phyloP scores from a whole-genome alignment of 2,113 vertebrate genomes.

The Lucifuga dentata region DNA sequence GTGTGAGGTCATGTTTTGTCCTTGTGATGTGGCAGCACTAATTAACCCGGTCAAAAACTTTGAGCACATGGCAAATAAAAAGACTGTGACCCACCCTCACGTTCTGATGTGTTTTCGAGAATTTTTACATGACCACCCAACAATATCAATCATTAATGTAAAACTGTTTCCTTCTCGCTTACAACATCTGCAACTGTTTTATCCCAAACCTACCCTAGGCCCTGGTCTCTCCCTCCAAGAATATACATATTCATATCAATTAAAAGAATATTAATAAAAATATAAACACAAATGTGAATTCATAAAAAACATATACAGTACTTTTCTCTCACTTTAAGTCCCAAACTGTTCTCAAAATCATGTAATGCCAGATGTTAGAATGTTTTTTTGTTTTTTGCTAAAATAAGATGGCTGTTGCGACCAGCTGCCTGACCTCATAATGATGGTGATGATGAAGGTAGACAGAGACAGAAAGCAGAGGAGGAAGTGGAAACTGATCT shows the following conservation, averaged over 20 bases:
- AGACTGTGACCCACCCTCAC: no score
- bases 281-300: conserved; percentile 55
- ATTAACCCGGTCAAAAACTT: conserved; percentile 27
- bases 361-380: conserved; percentile 59
- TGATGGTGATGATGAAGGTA: conserved; percentile 5
- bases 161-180: background rate
- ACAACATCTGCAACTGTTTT: background rate
- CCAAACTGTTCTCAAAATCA: conserved; percentile 49
- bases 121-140: background rate
- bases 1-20: conserved; percentile 7
- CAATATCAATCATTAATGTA: background rate
- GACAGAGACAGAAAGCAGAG: conserved; percentile 9
- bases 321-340: conserved; percentile 41
- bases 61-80: conserved; percentile 5
- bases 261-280: conserved; percentile 62
- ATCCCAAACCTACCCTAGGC: conserved; percentile 36
- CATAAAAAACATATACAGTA: conserved; percentile 66
- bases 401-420: conserved; percentile 7
- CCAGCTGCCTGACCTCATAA: conserved; percentile 14
- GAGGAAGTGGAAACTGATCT: conserved; percentile 3
- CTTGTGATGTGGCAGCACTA: conserved; percentile 24
- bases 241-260: conserved; percentile 75
- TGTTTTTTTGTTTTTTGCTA: no score
- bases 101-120: background rate
- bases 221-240: conserved; percentile 69